Base-by-base conservation (phyloP, 2,888 invertebrate species). In the Oscheius sp. region DNA sequence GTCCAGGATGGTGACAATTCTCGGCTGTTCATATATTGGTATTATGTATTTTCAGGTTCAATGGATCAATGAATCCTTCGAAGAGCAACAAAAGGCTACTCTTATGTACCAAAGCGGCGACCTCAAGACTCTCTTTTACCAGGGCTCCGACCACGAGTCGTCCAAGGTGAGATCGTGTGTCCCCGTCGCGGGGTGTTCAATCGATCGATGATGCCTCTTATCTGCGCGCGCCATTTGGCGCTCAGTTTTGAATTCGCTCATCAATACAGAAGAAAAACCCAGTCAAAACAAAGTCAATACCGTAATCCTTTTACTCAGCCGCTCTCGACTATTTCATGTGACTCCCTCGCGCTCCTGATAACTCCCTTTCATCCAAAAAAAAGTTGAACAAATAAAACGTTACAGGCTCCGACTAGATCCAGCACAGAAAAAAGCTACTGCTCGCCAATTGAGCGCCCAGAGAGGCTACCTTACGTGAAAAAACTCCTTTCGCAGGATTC, bases 21-120 rank as follows among this genome's bases (percentile, higher is more conserved):
- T n/a, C n/a, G n/a, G n/a, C n/a, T n/a, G 42, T 20, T 10, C 6
- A 37, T 37, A 12, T 12, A 37, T 42, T 8, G n/a, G 5, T 55
- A 55, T 34, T 17, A 55, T 64, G 12, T 46, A 27, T 8, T 53
- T 67, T 57, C 46, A 67, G 67, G 67, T 67, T 20, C 67, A 67
- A 48, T 67, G 67, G 67, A 67, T 67, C 67, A 67, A 67, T 25
- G 67, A 67, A 34, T 67, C 67, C n/a, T 67, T 67, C 46, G 67
- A 67, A 25, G 67, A 67, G 25, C 57, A 57, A 29, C 57, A 67
- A 46, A 67, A 67, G 37, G 46, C 42, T 3, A 45, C 57, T 15
- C 57, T 50, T 29, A 57, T 67, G 67, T 67, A 67, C 46, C 57
- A 55, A 27, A 67, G 58, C 45, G 67, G 58, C 20, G 67, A 58